Evolutionary conservation across 2,113 vertebrate genomes (phyloP), one percentile per base, ranked within the genome.

Genomic region (Potamarius usumacintae): DNA sequence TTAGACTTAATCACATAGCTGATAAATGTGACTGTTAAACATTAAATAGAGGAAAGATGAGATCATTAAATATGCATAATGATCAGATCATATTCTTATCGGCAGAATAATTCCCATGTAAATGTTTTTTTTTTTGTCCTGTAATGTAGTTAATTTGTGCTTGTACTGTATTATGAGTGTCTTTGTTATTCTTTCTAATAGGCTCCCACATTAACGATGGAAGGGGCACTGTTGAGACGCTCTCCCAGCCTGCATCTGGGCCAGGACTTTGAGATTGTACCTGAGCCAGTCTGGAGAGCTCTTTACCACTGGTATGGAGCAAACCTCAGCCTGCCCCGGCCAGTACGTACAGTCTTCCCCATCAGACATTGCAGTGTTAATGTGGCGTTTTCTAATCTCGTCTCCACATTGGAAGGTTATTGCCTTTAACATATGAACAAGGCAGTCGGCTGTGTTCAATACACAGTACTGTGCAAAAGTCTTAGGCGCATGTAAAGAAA

Each of bases 251-350:
- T 97, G 71, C 53, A 94, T 82, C 95, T 96, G 81, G 95, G 96
- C 4, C 95, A 93, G 90, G 96, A 97, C 91, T 97, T 97, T 85
- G 93, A 97, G 89, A 95, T 96, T 90, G 97, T 97, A n/a, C 97
- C 97, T 82, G 96, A 97, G 87, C 96, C 97, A 67, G 96, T 97
- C 0, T 97, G 97, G 97, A 96, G 96, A 95, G 96, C 97, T n/a
- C 96, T 97, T 89, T 97, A 96, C 91, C 96, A 97, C 85, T 97
- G 96, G 97, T 97, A 97, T 89, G 96, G 96, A 65, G 96, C 97
- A 90, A 97, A 97, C 88, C 92, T 97, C 89, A 95, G 96, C 76
- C 89, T 97, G 87, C 96, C 97, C 86, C 94, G 96, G 90, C 96
- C 96, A 91, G 96, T 97, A 94, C 94, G 96, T 96, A n/a, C 22